Evolutionary conservation across 2,888 invertebrate genomes (phyloP).

Genomic region (Nomada fabriciana): DNA sequence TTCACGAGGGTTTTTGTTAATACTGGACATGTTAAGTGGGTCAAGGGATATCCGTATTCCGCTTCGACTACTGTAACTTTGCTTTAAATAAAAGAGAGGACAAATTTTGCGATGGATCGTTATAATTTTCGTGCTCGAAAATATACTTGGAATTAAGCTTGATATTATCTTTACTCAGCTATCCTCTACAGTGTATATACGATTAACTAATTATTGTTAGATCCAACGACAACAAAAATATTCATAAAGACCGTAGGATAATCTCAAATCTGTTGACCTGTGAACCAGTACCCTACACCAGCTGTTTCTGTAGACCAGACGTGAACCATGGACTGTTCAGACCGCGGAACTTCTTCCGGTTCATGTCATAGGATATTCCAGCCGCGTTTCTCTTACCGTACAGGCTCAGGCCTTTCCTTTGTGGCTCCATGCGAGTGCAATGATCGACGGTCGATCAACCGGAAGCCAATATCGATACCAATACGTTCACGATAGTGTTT

Average conservation of each 20-base stretch:
- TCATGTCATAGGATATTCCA: conserved; percentile 75
- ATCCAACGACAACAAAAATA: neutral
- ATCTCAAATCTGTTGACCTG: conserved; percentile 27
- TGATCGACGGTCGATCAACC: conserved; percentile 52
- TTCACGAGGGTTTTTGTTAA: neutral
- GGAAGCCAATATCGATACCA: conserved; percentile 59
- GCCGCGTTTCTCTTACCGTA: conserved; percentile 66
- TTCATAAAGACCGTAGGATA: neutral
- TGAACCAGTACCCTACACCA: conserved; percentile 8
- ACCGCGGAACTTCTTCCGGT: conserved; percentile 79
- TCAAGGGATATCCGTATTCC: neutral
- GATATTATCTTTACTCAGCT: too few species aligned
- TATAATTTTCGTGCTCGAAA: neutral
- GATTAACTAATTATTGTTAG: neutral
- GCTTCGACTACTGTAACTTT: neutral
- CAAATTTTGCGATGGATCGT: too few species aligned
- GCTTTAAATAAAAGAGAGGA: too few species aligned
- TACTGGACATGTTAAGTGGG: neutral
- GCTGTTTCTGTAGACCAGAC: conserved; percentile 46
- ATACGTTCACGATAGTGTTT: conserved; percentile 7
- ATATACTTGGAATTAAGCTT: neutral
- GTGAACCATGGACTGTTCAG: conserved; percentile 67
- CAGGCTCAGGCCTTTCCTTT: conserved; percentile 38
- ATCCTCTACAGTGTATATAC: neutral
- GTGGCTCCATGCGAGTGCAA: conserved; percentile 50